phyloP scores from a whole-genome alignment of 2,797 vertebrate genomes.

The Meda fulgida region DNA sequence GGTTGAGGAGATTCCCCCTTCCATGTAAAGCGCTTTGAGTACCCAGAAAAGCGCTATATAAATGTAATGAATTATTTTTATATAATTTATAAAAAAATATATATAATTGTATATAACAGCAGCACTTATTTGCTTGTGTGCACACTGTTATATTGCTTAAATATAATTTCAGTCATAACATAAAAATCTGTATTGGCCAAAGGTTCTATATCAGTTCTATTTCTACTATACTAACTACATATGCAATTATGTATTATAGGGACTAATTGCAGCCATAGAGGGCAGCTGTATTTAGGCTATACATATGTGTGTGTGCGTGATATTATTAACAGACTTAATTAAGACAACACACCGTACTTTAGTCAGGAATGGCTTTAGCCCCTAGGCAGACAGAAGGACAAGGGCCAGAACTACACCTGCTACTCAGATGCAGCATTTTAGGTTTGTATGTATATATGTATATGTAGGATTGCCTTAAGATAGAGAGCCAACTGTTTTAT shows the following conservation, averaged over 20 bases:
- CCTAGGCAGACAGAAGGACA: constrained; percentile 43
- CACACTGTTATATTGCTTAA: neutral
- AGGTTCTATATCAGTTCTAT: neutral
- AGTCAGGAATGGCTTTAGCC: constrained; percentile 35
- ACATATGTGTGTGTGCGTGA: neutral
- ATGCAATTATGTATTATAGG: neutral
- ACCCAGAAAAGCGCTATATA: too few species aligned
- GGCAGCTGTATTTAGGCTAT: constrained; percentile 4
- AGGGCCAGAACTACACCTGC: constrained; percentile 49
- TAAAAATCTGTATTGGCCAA: neutral
- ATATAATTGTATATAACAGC: neutral
- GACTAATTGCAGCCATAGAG: neutral
- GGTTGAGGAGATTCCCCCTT: too few species aligned
- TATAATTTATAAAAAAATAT: neutral
- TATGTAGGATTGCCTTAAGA: constrained; percentile 31
- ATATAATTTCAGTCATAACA: neutral
- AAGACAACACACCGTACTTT: constrained; percentile 34
- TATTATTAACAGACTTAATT: constrained; percentile 49
- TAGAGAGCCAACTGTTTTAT: constrained; percentile 2
- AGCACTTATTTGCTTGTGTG: neutral
- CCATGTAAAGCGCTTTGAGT: too few species aligned
- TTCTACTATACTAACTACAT: neutral
- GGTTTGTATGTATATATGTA: constrained; percentile 24
- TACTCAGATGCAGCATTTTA: constrained; percentile 28
- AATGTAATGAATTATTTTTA: too few species aligned